These are phyloP conservation scores for Pogonocherus hispidulus DNA, from an alignment of 2,888 invertebrate species.

Conservation along the genomic window DNA sequence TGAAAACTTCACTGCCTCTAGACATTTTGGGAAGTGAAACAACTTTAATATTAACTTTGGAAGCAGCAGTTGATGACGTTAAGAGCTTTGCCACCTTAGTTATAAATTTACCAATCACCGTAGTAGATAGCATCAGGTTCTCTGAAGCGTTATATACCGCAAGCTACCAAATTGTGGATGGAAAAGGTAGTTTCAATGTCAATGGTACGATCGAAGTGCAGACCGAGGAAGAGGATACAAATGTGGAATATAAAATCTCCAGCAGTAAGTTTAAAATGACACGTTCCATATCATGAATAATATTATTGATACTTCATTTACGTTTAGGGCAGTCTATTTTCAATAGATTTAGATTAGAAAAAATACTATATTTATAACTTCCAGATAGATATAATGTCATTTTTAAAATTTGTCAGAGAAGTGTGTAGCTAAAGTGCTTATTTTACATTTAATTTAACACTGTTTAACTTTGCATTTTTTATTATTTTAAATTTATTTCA, in stretches of 20 bases:
- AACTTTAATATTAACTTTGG: constrained; percentile 40
- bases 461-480: no score
- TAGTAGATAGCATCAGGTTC: constrained; percentile 28
- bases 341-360: no score
- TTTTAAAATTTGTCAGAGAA: no score
- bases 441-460: no score
- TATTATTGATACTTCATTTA: no score
- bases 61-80: constrained; percentile 31
- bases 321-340: no score
- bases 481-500: no score
- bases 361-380: no score
- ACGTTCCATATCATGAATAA: not conserved
- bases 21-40: constrained; percentile 24
- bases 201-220: constrained; percentile 25
- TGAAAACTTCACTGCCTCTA: constrained; percentile 3
- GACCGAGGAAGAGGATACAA: constrained; percentile 19
- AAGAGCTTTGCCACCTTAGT: constrained; percentile 42
- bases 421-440: no score
- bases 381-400: no score
- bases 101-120: constrained; percentile 41
- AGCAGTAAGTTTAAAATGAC: constrained; percentile 19
- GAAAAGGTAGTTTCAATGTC: constrained; percentile 4
- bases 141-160: constrained; percentile 33
- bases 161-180: constrained; percentile 31
- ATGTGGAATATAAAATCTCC: constrained; percentile 3